phyloP scores from a whole-genome alignment of 1,140 invertebrate genomes.

The Solen grandis region DNA sequence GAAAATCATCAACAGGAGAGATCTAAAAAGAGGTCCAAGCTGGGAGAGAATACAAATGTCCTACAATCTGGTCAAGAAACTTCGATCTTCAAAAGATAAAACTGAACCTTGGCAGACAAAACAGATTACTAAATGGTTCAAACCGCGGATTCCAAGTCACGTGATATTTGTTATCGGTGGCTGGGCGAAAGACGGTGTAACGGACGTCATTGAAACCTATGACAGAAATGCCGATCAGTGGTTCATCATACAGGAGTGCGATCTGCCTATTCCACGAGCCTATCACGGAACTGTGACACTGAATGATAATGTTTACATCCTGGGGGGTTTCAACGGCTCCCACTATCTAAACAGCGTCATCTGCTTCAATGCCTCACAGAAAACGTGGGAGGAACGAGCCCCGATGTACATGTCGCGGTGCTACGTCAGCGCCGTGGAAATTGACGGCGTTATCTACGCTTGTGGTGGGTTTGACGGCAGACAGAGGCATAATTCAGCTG shows the following conservation, averaged over 20 bases:
- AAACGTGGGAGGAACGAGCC: constrained; percentile 69
- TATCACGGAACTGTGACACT: constrained; percentile 88
- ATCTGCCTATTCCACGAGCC: constrained; percentile 80
- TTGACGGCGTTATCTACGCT: constrained; percentile 72
- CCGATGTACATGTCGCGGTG: constrained; percentile 73
- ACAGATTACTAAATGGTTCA: constrained; percentile 12
- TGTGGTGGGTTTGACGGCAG: constrained; percentile 94
- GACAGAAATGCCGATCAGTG: constrained; percentile 88
- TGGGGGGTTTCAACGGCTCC: constrained; percentile 85
- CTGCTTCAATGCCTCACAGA: constrained; percentile 66
- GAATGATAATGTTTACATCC: constrained; percentile 85
- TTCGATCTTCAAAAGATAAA: constrained; percentile 14
- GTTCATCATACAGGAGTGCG: constrained; percentile 70
- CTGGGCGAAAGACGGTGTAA: constrained; percentile 86
- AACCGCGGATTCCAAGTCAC: constrained; percentile 59
- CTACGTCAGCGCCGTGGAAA: constrained; percentile 64
- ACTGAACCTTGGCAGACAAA: constrained; percentile 5
- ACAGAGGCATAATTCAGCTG: constrained; percentile 91
- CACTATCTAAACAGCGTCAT: constrained; percentile 71
- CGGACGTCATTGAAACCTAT: constrained; percentile 88
- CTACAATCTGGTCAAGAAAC: constrained; percentile 48
- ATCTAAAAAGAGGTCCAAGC: constrained; percentile 26
- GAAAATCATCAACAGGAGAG: constrained; percentile 28
- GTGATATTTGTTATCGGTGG: constrained; percentile 85
- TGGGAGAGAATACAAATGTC: constrained; percentile 53